Evolutionary conservation across 2,797 vertebrate genomes (phyloP).

Genomic region (Myotis pilosus): DNA sequence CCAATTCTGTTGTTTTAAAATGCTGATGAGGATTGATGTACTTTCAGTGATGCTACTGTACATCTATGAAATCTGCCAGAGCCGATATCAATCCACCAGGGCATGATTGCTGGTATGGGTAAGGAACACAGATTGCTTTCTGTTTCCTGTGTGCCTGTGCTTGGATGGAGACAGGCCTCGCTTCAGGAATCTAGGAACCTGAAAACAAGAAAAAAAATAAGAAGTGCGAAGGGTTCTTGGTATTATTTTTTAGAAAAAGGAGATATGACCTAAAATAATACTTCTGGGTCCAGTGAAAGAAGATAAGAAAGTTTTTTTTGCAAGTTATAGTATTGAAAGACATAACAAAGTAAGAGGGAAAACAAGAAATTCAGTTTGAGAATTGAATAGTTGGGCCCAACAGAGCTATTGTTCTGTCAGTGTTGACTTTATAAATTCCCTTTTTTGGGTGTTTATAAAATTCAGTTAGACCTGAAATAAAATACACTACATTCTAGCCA

Average conservation of each 20-base stretch:
- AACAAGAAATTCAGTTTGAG: slow-evolving; percentile 63
- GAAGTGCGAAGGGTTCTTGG: neutral
- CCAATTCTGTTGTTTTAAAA: slow-evolving; percentile 8
- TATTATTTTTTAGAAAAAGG: slow-evolving; percentile 47
- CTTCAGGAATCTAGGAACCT: neutral
- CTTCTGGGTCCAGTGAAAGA: slow-evolving; percentile 22
- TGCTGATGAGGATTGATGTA: neutral
- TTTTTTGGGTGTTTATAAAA: slow-evolving; percentile 65
- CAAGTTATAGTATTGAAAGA: neutral
- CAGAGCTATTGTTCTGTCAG: slow-evolving; percentile 62
- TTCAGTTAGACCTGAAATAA: slow-evolving; percentile 62
- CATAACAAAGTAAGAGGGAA: slow-evolving; percentile 30
- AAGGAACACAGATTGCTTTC: neutral
- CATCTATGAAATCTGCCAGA: neutral
- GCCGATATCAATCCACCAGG: neutral
- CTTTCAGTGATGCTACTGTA: neutral
- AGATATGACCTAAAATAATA: slow-evolving; percentile 33
- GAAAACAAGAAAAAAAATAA: neutral
- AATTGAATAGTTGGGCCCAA: slow-evolving; percentile 42
- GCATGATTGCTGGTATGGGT: neutral
- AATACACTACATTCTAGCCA: slow-evolving; percentile 31
- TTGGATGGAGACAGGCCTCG: neutral
- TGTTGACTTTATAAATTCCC: slow-evolving; percentile 57
- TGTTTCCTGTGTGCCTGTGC: neutral
- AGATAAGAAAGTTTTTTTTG: neutral